Conservation (phyloP, 92 coral and sea anemone genomes). For the Porites rus region DNA sequence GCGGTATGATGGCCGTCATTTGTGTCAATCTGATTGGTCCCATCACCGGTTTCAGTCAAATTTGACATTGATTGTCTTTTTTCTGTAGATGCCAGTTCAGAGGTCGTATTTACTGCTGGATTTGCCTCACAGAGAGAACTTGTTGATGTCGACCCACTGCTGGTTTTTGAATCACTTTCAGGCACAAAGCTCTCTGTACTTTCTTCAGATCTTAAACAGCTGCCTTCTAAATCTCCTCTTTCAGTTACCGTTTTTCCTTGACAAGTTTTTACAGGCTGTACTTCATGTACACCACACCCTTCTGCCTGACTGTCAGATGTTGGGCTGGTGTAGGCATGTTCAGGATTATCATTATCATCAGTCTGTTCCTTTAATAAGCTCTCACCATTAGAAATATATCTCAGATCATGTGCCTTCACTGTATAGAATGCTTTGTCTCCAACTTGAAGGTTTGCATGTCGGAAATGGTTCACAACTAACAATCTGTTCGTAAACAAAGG, state of each 20-base stretch:
- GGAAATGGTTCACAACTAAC: constrained; percentile 82
- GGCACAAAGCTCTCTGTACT: constrained; percentile 9
- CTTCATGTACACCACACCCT: constrained; percentile 21
- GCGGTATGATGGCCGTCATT: constrained; percentile 44
- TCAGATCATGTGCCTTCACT: constrained; percentile 70
- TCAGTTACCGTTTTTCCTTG: not conserved
- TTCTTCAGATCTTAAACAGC: constrained; percentile 19
- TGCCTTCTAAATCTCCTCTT: not conserved
- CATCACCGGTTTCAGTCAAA: constrained; percentile 9
- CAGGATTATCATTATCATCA: constrained; percentile 7
- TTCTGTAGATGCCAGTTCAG: not conserved
- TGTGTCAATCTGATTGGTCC: constrained; percentile 8
- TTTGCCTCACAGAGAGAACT: constrained; percentile 17
- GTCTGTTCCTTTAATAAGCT: constrained; percentile 2
- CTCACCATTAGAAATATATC: constrained; percentile 7
- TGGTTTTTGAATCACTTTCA: constrained; percentile 28
- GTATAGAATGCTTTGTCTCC: constrained; percentile 98
- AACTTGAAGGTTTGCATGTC: constrained; percentile 93
- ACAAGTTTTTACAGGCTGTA: not conserved
- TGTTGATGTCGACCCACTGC: not conserved
- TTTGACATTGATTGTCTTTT: not conserved
- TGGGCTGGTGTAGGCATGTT: constrained; percentile 6
- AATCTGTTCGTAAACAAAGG: constrained; percentile 47
- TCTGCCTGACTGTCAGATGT: constrained; percentile 35
- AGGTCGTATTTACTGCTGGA: not conserved